Evolutionary conservation across 1,140 invertebrate species (phyloP), one percentile per base, ranked within the genome.

Genomic region (Pomacea maculata): DNA sequence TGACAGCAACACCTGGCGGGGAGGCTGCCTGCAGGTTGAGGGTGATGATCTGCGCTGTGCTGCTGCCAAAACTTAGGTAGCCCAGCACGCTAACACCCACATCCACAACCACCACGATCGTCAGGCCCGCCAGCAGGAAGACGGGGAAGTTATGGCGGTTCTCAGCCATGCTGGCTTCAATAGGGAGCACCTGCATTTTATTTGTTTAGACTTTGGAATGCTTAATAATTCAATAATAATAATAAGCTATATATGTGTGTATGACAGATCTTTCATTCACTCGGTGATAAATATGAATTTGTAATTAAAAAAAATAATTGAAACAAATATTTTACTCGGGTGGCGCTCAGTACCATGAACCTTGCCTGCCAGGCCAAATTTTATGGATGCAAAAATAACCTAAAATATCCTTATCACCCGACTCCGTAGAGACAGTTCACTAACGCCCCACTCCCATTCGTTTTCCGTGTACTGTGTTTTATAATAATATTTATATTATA

Each of bases 151-250:
- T 84, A 78, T 89, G 87, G n/a, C 88, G 83, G 78, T 89, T 89
- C 29, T 86, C 87, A 14, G 85, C 87, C 89, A 90, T 90, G 81
- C 88, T 90, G 7, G 85, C 87, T 71, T 90, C 87, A 55, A 90
- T 87, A 25, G 89, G 87, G 29, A 90, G 84, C 15, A 90, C 85
- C 89, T 90, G 78, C 1, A 15, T 25, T 45, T 45, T 45, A 25
- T 45, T 4, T 4, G 6, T 45, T 45, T 45, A 45, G 34, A 15
- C 80, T 81, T 25, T 29, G 34, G 34, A 6, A 45, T 45, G 34
- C 34, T 45, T 45, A 45, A 45, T 45, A 45, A 45, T 45, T 2
- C 6, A 45, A 45, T 45, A 45, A 45, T 45, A 45, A 45, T 45
- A 45, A 45, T 45, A 72, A 72, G 29, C 15, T 34, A 72, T n/a